Conservation (phyloP, 2,113 vertebrate genomes). For the Gulo gulo region DNA sequence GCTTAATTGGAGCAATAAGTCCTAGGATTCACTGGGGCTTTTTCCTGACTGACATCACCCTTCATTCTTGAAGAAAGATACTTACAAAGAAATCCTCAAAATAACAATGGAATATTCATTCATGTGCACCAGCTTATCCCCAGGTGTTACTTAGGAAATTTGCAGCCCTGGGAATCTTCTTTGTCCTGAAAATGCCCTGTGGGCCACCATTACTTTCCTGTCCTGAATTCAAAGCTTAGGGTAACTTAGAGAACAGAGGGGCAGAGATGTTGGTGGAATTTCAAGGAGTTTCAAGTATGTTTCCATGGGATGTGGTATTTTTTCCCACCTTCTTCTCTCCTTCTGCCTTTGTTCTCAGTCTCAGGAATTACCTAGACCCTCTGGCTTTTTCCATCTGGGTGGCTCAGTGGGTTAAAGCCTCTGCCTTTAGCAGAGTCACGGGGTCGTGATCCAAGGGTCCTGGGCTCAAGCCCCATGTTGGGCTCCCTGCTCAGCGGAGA, state of each 20-base stretch:
- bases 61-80: constrained; percentile 66
- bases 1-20: constrained; percentile 70
- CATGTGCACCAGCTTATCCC: constrained; percentile 16
- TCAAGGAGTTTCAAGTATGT: not conserved
- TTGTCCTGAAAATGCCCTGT: constrained; percentile 21
- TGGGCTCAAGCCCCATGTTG: no score
- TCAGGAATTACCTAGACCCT: not conserved
- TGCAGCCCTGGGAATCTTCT: constrained; percentile 19
- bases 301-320: not conserved
- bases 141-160: constrained; percentile 27
- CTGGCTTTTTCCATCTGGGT: not conserved
- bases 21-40: constrained; percentile 50
- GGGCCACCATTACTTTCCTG: not conserved
- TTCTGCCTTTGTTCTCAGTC: not conserved
- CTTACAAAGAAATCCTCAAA: constrained; percentile 60
- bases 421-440: no score
- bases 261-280: not conserved
- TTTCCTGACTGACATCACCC: constrained; percentile 62
- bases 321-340: not conserved
- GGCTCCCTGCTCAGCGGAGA: no score
- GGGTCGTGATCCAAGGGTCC: no score
- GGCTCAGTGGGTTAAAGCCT: no score
- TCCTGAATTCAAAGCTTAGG: not conserved
- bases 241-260: not conserved
- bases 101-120: constrained; percentile 66